Evolutionary conservation across 2,888 invertebrate species (phyloP), one percentile per base, ranked within the genome.

Genomic region (Horisme vitalbata): DNA sequence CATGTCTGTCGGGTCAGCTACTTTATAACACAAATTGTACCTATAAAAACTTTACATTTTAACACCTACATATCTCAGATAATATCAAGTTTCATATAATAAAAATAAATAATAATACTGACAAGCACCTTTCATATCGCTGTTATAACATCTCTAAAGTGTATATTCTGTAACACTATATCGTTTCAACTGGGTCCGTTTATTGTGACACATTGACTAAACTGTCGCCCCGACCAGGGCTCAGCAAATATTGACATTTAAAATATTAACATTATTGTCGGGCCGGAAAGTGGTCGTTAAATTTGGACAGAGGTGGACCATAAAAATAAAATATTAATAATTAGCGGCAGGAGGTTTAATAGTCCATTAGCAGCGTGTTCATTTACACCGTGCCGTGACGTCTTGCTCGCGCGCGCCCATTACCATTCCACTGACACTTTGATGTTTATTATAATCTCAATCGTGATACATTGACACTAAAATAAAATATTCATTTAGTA

Each of bases 251-350:
- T 83, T 74, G 77, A 60, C 73, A 75, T 78, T 78, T 70, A 68
- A 71, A 81, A 77, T 77, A 75, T 76, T 66, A 72, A 45, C 64
- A 64, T 65, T 69, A 72, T 75, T 66, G 61, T 66, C 69, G 60
- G 72, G 75, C 82, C 82, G 87, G 86, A 83, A 83, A 83, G 73
- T 67, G 76, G 69, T 74, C 79, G 74, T 86, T 81, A 79, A 79
- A 76, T 69, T 71, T 69, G 70, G 78, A 75, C 73, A 72, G 77
- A 72, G 72, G 69, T 60, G 57, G 65, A 60, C 63, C 59, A 75
- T 83, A 83, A 86, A 85, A 79, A 83, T 80, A 80, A 83, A 86
- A 83, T 84, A 86, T 85, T 78, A 83, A 83, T 80, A 83, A 83
- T 83, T 77, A 81, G 73, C 69, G 59, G 71, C 69, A 70, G 72